A percentile compares a stretch with the other conserved stretches of the same genome.
phyloP scores from a whole-genome alignment of 2,113 vertebrate genomes.

The Panthera uncia region DNA sequence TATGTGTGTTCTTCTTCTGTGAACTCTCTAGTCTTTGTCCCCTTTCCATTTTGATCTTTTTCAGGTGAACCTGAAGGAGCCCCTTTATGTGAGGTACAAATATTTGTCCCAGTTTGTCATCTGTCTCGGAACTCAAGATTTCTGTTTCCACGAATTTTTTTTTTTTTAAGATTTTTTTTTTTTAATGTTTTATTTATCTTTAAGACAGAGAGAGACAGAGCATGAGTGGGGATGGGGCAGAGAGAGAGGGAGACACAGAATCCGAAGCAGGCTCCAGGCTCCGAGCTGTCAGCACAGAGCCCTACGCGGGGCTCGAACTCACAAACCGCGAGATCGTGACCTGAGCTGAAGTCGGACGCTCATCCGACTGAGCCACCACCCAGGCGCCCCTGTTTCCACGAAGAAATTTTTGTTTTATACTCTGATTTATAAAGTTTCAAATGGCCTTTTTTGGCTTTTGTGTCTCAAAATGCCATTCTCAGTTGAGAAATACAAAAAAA shows the following conservation, averaged over 20 bases:
- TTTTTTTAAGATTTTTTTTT: background rate
- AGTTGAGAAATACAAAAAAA: background rate
- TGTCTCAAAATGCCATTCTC: background rate
- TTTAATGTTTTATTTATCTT: no score
- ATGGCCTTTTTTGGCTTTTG: background rate
- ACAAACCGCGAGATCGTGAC: no score
- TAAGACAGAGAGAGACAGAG: no score
- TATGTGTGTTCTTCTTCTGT: background rate
- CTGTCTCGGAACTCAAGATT: background rate
- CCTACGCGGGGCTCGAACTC: fast-evolving
- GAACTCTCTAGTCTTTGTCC: background rate
- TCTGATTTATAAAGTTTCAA: background rate
- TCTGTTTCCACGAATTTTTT: background rate
- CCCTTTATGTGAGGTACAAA: background rate
- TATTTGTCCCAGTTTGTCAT: background rate
- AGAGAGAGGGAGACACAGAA: no score
- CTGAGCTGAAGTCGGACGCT: no score
- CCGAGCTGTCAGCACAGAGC: no score
- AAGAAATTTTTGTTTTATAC: background rate
- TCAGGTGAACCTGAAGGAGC: background rate
- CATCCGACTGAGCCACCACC: no score
- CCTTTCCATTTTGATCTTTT: background rate
- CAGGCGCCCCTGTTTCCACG: background rate
- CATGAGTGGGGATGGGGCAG: no score
- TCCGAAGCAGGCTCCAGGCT: no score